phyloP scores from a whole-genome alignment of 2,888 invertebrate genomes.

The Coecobrya sp. region DNA sequence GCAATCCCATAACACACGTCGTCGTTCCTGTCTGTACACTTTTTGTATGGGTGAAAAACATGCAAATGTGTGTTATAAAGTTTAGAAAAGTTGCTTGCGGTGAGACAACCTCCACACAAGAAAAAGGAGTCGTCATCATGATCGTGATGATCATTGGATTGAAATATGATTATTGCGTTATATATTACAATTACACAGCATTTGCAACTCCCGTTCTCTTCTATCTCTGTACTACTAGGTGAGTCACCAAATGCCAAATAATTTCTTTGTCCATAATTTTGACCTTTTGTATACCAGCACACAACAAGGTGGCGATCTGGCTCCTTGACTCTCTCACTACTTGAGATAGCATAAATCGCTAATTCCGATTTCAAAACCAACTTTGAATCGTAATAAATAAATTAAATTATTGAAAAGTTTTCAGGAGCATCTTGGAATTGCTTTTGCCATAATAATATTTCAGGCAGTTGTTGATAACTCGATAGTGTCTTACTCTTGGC shows the following conservation, averaged over 20 bases:
- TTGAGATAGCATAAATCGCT: not conserved
- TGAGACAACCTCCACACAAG: conserved; percentile 66
- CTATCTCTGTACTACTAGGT: not conserved
- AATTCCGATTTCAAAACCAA: conserved; percentile 16
- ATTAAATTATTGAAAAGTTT: conserved; percentile 14
- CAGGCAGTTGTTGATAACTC: conserved; percentile 25
- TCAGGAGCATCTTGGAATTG: not conserved
- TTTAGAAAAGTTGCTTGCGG: conserved; percentile 57
- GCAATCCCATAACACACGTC: conserved; percentile 62
- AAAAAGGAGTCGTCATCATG: conserved; percentile 47
- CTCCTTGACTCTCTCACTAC: not conserved
- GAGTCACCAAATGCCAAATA: conserved; percentile 41
- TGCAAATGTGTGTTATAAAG: conserved; percentile 52
- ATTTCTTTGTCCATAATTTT: not conserved
- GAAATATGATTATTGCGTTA: conserved; percentile 73
- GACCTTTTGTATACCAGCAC: not conserved
- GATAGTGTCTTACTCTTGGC: conserved; percentile 10
- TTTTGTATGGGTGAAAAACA: conserved; percentile 20
- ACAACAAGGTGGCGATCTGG: not conserved
- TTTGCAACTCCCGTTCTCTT: conserved; percentile 38
- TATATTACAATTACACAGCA: conserved; percentile 51
- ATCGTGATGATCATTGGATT: not conserved
- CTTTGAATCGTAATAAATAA: conserved; percentile 12
- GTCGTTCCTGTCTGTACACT: not conserved
- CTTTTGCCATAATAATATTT: conserved; percentile 35